These are phyloP conservation scores for Lates calcarifer DNA, from an alignment of 2,113 vertebrate species.

Conservation along the genomic window DNA sequence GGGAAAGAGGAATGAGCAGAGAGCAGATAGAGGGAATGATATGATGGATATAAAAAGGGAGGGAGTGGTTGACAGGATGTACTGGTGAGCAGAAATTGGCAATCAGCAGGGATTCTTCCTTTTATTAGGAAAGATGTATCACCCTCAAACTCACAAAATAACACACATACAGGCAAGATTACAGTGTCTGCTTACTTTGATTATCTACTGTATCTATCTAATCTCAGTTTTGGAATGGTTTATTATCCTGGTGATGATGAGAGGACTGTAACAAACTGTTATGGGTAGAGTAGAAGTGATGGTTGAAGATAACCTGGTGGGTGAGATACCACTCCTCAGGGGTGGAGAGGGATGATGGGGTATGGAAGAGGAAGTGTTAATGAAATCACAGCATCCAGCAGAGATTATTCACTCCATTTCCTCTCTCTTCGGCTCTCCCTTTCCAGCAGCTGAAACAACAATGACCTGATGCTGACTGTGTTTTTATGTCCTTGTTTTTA, in stretches of 20 bases:
- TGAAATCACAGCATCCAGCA: constrained; percentile 31
- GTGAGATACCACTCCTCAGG: constrained; percentile 29
- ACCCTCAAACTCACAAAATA: not conserved
- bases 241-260: not conserved
- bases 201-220: not conserved
- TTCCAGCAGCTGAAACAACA: constrained; percentile 1
- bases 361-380: constrained; percentile 25
- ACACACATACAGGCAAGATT: not conserved
- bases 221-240: not conserved
- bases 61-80: not conserved
- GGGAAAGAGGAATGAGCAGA: not conserved
- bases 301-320: not conserved
- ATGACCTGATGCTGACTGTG: not conserved
- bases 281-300: not conserved
- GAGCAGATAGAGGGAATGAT: too few species aligned
- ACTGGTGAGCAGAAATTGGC: not conserved
- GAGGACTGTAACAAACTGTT: not conserved
- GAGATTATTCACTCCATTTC: not conserved
- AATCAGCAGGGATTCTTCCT: constrained; percentile 19
- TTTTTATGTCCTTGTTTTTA: not conserved
- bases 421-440: not conserved
- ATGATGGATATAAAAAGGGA: not conserved
- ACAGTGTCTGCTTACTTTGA: not conserved
- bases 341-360: not conserved
- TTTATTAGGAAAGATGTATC: not conserved